Conservation (phyloP, 1,140 invertebrate species). For the Meloidogyne exigua region DNA sequence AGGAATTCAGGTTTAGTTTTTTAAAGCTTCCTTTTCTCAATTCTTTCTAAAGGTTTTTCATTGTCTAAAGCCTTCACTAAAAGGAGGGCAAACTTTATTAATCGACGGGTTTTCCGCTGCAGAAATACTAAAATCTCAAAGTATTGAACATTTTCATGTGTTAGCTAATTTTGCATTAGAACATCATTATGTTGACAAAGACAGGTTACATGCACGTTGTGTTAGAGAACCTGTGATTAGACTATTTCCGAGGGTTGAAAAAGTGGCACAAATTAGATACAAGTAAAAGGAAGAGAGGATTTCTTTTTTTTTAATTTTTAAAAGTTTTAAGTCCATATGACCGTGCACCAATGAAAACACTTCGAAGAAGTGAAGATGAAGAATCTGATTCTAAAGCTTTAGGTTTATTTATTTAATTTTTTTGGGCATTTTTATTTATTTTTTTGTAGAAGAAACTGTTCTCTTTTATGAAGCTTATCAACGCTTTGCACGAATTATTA, state of each 20-base stretch:
- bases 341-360: slow-evolving; percentile 67
- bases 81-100: slow-evolving; percentile 72
- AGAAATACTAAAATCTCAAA: slow-evolving; percentile 66
- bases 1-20: slow-evolving; percentile 66
- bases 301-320: too few relatives aligned
- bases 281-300: not conserved
- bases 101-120: slow-evolving; percentile 74
- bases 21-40: too few relatives aligned
- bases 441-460: slow-evolving; percentile 65
- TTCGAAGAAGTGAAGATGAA: slow-evolving; percentile 47
- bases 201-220: slow-evolving; percentile 30
- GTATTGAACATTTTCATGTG: slow-evolving; percentile 68
- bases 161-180: slow-evolving; percentile 69
- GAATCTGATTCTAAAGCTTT: slow-evolving; percentile 52
- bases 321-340: slow-evolving; percentile 70
- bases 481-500: slow-evolving; percentile 68
- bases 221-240: slow-evolving; percentile 36
- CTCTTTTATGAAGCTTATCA: slow-evolving; percentile 71
- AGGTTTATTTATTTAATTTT: slow-evolving; percentile 5
- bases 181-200: slow-evolving; percentile 68
- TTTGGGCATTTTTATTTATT: not conserved
- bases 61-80: slow-evolving; percentile 69
- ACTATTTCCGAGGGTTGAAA: slow-evolving; percentile 21
- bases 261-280: slow-evolving; percentile 37
- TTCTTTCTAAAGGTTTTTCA: slow-evolving; percentile 69